Evolutionary conservation across 2,888 invertebrate species (phyloP).

Genomic region (Miltochrista miniata): DNA sequence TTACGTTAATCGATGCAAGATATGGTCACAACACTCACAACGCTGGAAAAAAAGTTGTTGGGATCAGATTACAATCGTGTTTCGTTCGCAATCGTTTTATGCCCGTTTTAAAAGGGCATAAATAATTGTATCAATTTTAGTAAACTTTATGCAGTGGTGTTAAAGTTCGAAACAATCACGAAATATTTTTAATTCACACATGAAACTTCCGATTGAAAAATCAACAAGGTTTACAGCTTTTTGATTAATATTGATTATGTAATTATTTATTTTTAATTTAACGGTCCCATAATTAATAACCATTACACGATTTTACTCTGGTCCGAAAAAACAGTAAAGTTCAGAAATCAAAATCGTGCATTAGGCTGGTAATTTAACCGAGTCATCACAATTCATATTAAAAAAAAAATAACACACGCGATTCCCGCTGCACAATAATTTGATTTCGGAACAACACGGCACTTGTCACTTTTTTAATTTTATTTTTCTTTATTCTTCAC

Average conservation of each 20-base stretch:
- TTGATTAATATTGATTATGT: neutral
- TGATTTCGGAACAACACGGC: conserved; percentile 75
- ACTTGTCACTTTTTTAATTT: conserved; percentile 61
- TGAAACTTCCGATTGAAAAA: neutral
- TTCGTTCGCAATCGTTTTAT: conserved; percentile 3
- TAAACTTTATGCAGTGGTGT: neutral
- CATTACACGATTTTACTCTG: neutral
- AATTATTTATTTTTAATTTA: too few relatives aligned
- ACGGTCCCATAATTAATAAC: too few relatives aligned
- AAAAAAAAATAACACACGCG: conserved; percentile 31
- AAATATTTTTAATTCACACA: neutral
- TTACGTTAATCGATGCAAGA: conserved; percentile 9
- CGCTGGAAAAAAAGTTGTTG: conserved; percentile 12
- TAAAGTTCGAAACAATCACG: neutral
- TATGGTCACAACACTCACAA: neutral
- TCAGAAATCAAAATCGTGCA: conserved; percentile 47
- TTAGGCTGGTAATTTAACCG: conserved; percentile 9
- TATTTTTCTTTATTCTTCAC: conserved; percentile 43
- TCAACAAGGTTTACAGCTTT: neutral
- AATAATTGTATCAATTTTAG: neutral
- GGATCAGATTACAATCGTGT: conserved; percentile 32
- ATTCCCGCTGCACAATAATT: conserved; percentile 53
- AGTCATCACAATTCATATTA: conserved; percentile 26
- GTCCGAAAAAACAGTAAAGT: conserved; percentile 11
- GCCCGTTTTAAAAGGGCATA: neutral